phyloP scores from a whole-genome alignment of 1,140 invertebrate species.

The Bactericera cockerelli region DNA sequence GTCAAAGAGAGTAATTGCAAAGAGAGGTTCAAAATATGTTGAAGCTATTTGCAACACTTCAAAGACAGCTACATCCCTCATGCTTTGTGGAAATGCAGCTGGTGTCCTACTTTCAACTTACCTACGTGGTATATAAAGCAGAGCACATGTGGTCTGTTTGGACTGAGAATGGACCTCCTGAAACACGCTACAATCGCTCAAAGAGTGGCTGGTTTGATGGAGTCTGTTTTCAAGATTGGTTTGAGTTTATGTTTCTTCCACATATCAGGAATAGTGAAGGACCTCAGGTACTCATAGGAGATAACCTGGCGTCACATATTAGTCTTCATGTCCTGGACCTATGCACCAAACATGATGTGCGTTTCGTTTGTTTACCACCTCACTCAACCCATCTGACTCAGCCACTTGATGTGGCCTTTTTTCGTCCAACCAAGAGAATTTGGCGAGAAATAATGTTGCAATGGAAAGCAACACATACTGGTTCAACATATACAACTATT shows the following conservation, averaged over 20 bases:
- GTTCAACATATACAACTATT: slow-evolving; percentile 10
- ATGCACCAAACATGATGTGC: slow-evolving; percentile 27
- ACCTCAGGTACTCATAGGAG: slow-evolving; percentile 25
- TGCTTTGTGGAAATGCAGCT: slow-evolving; percentile 19
- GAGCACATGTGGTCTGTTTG: slow-evolving; percentile 27
- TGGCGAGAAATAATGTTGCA: slow-evolving; percentile 27
- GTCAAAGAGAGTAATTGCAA: slow-evolving; percentile 21
- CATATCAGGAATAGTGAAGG: slow-evolving; percentile 18
- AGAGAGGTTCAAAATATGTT: slow-evolving; percentile 16
- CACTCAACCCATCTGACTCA: slow-evolving; percentile 28
- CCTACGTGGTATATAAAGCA: slow-evolving; percentile 30
- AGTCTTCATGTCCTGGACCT: slow-evolving; percentile 24
- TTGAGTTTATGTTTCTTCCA: slow-evolving; percentile 22
- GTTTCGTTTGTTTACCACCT: slow-evolving; percentile 21
- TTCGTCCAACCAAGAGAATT: slow-evolving; percentile 26
- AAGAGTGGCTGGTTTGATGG: slow-evolving; percentile 28
- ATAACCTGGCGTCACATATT: slow-evolving; percentile 30
- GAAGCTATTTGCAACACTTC: slow-evolving; percentile 18
- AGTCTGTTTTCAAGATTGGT: slow-evolving; percentile 26
- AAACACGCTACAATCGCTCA: slow-evolving; percentile 24
- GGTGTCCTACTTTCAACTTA: slow-evolving; percentile 23
- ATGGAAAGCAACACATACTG: slow-evolving; percentile 22
- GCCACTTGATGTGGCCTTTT: slow-evolving; percentile 28
- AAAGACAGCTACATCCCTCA: slow-evolving; percentile 17
- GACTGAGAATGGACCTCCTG: slow-evolving; percentile 25